Evolutionary conservation across 2,888 invertebrate genomes (phyloP).

Genomic region (Hyalella azteca): DNA sequence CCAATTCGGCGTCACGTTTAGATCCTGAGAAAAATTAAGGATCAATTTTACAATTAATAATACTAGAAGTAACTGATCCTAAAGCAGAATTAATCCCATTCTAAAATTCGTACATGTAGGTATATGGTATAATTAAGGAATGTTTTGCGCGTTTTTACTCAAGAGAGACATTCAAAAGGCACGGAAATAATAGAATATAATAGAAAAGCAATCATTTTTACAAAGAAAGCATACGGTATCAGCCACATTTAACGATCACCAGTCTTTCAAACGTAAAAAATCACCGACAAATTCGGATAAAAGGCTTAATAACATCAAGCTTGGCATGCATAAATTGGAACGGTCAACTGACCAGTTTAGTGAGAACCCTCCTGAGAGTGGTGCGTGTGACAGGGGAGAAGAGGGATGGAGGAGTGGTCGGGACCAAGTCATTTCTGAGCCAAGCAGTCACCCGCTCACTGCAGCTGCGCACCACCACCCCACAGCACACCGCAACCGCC

Average conservation of each 20-base stretch:
- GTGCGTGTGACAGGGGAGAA: constrained; percentile 1
- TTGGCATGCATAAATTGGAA: neutral
- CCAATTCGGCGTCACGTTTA: constrained; percentile 7
- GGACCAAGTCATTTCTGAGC: constrained; percentile 66
- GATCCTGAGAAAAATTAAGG: neutral
- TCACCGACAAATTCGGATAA: no score
- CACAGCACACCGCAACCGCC: constrained; percentile 67
- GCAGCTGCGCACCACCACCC: constrained; percentile 67
- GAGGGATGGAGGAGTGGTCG: constrained; percentile 52
- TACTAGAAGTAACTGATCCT: neutral
- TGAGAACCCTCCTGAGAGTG: neutral
- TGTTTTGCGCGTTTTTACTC: no score
- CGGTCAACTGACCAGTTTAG: neutral
- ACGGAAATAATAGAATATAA: no score
- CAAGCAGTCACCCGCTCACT: constrained; percentile 68
- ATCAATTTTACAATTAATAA: neutral
- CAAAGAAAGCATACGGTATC: no score
- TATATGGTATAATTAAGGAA: no score
- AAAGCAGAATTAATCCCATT: no score
- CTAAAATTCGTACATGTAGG: no score
- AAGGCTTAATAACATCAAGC: neutral
- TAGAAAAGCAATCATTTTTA: no score
- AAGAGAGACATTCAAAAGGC: no score
- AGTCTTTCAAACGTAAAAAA: no score
- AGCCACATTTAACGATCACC: no score